Evolutionary conservation across 2,113 vertebrate genomes (phyloP).

Genomic region (Cyanoderma ruficeps): DNA sequence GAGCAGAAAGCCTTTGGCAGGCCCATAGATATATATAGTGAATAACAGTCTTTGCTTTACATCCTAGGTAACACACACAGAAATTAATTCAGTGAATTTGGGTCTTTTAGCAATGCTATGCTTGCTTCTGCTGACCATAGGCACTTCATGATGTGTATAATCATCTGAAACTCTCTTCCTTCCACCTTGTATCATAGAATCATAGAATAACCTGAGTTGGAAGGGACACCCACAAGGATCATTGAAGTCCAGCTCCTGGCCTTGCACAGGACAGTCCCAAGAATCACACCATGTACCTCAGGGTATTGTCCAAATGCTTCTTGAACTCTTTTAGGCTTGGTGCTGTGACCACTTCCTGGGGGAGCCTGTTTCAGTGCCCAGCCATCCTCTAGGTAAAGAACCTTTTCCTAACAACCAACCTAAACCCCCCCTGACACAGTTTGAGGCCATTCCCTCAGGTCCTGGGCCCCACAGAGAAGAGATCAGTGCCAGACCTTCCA

Average conservation of each 20-base stretch:
- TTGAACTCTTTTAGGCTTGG: not conserved
- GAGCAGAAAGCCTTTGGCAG: not conserved
- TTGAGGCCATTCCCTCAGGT: not conserved
- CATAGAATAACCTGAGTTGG: not conserved
- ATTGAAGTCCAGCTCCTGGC: accelerated
- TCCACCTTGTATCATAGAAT: not conserved
- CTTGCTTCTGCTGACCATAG: not conserved
- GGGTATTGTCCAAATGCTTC: not conserved
- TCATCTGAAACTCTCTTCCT: not conserved
- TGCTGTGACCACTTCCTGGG: not conserved
- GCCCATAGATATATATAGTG: not conserved
- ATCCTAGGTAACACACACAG: not conserved
- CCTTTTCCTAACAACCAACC: not conserved
- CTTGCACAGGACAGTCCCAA: not conserved
- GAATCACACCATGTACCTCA: not conserved
- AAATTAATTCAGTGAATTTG: not conserved
- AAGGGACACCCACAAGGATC: not conserved
- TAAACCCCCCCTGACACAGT: not conserved
- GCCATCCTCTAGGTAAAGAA: not conserved
- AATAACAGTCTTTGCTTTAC: not conserved
- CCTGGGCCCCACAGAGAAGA: not conserved
- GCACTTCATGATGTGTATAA: not conserved
- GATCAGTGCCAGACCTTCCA: not conserved
- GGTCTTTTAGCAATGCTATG: not conserved
- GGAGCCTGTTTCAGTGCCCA: not conserved